These are phyloP conservation scores for Syrmaticus mikado DNA, from an alignment of 2,113 vertebrate species.

Conservation along the genomic window DNA sequence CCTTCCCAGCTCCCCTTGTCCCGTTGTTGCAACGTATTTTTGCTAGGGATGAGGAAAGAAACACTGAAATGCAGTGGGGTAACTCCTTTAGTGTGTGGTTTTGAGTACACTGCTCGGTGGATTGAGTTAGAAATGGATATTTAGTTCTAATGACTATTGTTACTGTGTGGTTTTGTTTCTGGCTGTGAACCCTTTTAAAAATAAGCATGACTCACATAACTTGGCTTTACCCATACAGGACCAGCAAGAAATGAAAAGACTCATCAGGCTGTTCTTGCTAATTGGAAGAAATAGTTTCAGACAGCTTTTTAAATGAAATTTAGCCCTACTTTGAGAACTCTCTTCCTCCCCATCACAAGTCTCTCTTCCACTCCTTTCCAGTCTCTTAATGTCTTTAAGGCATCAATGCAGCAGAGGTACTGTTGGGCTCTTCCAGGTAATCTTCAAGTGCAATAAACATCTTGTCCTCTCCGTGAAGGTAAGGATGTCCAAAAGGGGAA, in stretches of 20 bases:
- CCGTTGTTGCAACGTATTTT: neutral
- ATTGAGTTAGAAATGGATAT: constrained; percentile 38
- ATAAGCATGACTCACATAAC: constrained; percentile 20
- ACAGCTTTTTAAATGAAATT: neutral
- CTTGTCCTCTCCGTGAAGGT: constrained; percentile 19
- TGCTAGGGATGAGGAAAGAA: neutral
- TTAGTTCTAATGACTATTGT: constrained; percentile 13
- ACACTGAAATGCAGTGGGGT: neutral
- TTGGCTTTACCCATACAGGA: neutral
- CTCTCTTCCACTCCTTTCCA: neutral
- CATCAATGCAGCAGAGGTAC: neutral
- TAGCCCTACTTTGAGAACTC: constrained; percentile 6
- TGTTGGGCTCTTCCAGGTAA: constrained; percentile 2
- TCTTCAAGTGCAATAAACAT: constrained; percentile 34
- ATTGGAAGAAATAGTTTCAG: constrained; percentile 15
- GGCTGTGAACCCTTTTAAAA: constrained; percentile 28
- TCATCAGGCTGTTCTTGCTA: constrained; percentile 17
- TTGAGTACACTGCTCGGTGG: neutral
- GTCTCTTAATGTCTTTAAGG: neutral
- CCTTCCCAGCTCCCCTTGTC: neutral
- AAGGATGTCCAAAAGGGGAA: neutral
- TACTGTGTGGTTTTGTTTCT: constrained; percentile 12
- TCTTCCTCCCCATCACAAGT: neutral
- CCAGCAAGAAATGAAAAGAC: neutral
- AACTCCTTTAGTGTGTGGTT: neutral